Percentiles rank a stretch among this genome's conserved stretches.
These are phyloP conservation scores for Ailuropoda melanoleuca DNA, from an alignment of 2,113 vertebrate genomes.

Conservation along the genomic window DNA sequence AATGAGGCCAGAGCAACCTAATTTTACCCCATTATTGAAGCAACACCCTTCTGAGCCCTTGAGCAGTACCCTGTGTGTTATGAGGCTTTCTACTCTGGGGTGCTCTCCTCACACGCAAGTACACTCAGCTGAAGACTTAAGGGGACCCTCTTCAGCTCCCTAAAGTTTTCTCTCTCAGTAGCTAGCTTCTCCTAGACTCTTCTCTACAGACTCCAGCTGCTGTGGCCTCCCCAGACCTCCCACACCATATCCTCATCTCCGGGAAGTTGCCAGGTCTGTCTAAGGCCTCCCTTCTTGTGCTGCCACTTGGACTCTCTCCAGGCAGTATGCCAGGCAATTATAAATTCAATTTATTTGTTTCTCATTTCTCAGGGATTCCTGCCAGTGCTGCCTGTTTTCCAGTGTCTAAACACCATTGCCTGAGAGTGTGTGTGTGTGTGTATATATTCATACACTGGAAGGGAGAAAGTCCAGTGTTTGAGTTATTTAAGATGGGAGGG, in stretches of 20 bases:
- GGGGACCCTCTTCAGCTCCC: no score
- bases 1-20: not conserved
- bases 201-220: no score
- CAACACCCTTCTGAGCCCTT: not conserved
- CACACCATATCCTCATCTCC: not conserved
- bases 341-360: not conserved
- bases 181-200: not conserved
- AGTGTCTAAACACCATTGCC: not conserved
- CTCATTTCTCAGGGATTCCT: not conserved
- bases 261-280: not conserved
- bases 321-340: not conserved
- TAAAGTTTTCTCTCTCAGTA: not conserved
- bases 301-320: not conserved
- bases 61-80: fast-evolving
- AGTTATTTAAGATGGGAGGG: not conserved
- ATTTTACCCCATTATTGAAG: not conserved
- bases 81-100: not conserved
- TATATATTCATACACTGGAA: not conserved
- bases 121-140: not conserved
- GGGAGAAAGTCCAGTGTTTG: not conserved
- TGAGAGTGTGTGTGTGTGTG: not conserved
- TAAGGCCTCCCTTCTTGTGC: not conserved
- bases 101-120: not conserved
- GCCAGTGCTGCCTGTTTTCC: not conserved
- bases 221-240: no score